Percentiles rank a stretch among this genome's conserved stretches.
These are phyloP conservation scores for Phengaris arion DNA, from an alignment of 2,888 invertebrate species.

Conservation along the genomic window DNA sequence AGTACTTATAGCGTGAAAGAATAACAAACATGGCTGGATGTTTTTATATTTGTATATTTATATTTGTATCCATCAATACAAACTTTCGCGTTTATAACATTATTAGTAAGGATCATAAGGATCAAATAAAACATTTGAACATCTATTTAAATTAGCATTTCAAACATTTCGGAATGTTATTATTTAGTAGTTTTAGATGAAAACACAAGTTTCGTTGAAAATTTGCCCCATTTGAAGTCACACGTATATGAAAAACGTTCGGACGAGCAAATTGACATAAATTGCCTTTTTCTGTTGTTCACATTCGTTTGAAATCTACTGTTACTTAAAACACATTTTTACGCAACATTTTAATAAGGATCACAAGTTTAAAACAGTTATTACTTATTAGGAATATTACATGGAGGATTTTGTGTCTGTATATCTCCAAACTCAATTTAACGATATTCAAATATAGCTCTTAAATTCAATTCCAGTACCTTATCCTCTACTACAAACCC, in stretches of 20 bases:
- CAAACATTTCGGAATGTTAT: neutral
- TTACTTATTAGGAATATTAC: no score
- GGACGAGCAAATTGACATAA: constrained; percentile 5
- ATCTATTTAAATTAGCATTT: neutral
- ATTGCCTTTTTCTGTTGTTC: neutral
- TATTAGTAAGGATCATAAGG: no score
- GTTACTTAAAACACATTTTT: neutral
- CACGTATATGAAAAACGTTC: neutral
- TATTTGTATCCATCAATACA: no score
- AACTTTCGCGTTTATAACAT: no score
- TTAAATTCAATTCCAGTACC: neutral
- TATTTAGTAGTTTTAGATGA: neutral
- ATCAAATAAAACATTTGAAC: neutral
- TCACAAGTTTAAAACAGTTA: no score
- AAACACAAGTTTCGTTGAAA: neutral
- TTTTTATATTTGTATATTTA: no score
- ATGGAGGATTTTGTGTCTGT: no score
- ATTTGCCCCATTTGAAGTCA: neutral
- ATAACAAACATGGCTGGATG: no score
- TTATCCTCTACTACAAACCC: neutral
- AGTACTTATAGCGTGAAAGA: no score
- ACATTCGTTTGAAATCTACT: neutral
- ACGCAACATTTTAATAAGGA: no score
- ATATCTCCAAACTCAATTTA: no score
- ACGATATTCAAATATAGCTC: neutral